Evolutionary conservation across 2,888 invertebrate species (phyloP).

Genomic region (Andrena camellia): DNA sequence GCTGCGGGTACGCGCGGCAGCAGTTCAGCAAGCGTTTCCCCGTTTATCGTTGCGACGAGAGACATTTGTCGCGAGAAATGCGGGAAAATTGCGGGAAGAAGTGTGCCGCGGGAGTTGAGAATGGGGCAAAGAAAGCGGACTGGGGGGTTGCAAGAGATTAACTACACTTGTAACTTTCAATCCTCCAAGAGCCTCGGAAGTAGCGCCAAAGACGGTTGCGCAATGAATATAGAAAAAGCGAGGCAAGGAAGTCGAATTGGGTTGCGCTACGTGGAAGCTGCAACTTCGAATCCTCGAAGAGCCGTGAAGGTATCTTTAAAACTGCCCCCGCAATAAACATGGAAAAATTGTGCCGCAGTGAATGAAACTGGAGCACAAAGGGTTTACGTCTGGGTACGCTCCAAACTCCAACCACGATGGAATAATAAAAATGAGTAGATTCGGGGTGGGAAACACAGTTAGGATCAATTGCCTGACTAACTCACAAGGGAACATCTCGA

Average conservation of each 20-base stretch:
- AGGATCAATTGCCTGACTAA: no score
- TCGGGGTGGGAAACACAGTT: neutral
- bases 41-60: neutral
- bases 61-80: neutral
- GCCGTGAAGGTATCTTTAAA: neutral
- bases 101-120: neutral
- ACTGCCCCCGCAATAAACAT: conserved; percentile 1
- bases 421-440: neutral
- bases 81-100: conserved; percentile 5
- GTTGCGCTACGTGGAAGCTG: conserved; percentile 7
- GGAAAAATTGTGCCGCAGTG: neutral
- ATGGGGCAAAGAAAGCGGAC: conserved; percentile 13
- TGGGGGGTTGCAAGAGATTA: conserved; percentile 22
- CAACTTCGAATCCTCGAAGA: conserved; percentile 8
- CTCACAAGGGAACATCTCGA: no score
- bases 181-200: conserved; percentile 11
- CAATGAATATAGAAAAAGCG: neutral
- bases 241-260: neutral
- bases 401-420: conserved; percentile 16
- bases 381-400: conserved; percentile 1
- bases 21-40: neutral
- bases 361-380: conserved; percentile 19
- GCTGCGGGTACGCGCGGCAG: neutral
- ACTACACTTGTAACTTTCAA: conserved; percentile 18
- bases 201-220: neutral